Conservation (phyloP, 2,888 invertebrate species). For the Lepidocyrtoides sp. region DNA sequence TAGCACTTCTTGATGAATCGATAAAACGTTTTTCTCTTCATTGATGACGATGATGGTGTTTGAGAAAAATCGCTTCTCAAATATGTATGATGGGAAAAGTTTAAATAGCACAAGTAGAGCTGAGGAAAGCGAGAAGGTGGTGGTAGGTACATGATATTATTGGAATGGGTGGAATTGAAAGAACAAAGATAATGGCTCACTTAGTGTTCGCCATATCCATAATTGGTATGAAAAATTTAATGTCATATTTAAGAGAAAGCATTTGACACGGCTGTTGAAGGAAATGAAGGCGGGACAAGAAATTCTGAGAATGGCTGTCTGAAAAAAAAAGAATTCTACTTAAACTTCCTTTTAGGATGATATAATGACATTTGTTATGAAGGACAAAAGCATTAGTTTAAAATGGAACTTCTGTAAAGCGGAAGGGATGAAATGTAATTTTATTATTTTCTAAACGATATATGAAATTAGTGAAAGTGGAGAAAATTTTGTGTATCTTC, state of each 20-base stretch:
- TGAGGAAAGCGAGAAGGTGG: background rate
- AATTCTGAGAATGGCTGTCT: too few relatives aligned
- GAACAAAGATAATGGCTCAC: conserved; percentile 7
- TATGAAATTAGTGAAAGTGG: too few relatives aligned
- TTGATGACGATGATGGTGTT: conserved; percentile 1
- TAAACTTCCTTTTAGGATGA: too few relatives aligned
- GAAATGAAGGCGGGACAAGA: background rate
- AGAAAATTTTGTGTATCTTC: too few relatives aligned
- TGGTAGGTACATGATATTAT: background rate
- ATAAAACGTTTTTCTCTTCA: conserved; percentile 66
- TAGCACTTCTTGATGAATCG: conserved; percentile 73
- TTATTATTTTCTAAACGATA: too few relatives aligned
- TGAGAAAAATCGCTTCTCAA: conserved; percentile 13
- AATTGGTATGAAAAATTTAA: conserved; percentile 42
- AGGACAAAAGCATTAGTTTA: too few relatives aligned
- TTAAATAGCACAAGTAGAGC: background rate
- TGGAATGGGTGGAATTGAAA: too few relatives aligned
- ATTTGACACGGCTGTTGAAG: background rate
- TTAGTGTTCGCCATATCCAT: conserved; percentile 44
- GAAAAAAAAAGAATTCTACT: too few relatives aligned
- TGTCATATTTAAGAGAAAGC: conserved; percentile 24
- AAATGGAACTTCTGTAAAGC: too few relatives aligned
- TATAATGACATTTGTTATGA: too few relatives aligned
- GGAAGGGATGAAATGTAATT: too few relatives aligned
- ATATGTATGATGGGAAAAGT: conserved; percentile 47